Evolutionary conservation across 2,113 vertebrate species (phyloP).

Genomic region (Rhinolophus sinicus): DNA sequence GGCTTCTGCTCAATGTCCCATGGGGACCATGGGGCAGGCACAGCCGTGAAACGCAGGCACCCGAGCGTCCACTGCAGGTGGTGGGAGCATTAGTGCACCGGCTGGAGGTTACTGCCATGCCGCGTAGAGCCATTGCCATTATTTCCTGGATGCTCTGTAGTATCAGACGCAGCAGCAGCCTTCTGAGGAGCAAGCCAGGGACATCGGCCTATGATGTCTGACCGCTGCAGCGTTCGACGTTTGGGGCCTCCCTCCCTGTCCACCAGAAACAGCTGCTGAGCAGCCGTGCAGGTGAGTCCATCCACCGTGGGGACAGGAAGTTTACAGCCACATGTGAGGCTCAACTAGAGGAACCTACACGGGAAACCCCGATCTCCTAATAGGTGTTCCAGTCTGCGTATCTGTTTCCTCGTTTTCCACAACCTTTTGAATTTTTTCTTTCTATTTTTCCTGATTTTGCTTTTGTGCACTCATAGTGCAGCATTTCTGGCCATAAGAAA

Average conservation of each 20-base stretch:
- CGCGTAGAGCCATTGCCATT: too few relatives aligned
- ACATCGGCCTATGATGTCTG: accelerated
- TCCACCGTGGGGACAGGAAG: not conserved
- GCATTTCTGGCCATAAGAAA: not conserved
- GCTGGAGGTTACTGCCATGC: not conserved
- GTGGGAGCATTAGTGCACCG: accelerated
- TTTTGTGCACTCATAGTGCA: not conserved
- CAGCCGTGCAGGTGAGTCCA: accelerated
- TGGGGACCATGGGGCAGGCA: too few relatives aligned
- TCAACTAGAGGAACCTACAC: accelerated
- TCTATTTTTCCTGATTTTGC: not conserved
- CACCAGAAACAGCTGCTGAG: not conserved
- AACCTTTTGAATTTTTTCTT: not conserved
- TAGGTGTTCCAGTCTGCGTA: accelerated
- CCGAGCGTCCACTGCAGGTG: too few relatives aligned
- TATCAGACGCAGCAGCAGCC: not conserved
- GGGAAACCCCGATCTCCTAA: accelerated
- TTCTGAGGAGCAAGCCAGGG: not conserved
- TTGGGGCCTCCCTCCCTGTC: not conserved
- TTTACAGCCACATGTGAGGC: not conserved
- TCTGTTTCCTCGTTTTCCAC: not conserved
- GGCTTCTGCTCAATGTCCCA: not conserved
- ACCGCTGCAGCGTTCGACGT: too few relatives aligned
- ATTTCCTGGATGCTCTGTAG: too few relatives aligned
- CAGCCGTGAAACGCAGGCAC: accelerated